These are phyloP conservation scores for Eristalis intricaria DNA, from an alignment of 2,888 invertebrate genomes.

Conservation along the genomic window DNA sequence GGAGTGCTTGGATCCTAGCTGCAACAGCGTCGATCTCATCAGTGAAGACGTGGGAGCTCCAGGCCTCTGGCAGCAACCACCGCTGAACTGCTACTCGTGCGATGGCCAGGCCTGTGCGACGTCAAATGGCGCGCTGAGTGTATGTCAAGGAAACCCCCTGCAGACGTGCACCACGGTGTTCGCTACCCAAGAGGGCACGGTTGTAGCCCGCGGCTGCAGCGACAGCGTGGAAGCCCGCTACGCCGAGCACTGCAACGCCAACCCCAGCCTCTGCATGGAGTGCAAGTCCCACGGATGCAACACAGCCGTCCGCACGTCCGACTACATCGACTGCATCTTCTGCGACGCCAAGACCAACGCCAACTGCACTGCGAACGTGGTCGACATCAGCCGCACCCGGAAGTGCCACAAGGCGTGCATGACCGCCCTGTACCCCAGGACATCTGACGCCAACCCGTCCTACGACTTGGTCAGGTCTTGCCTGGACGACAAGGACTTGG, in stretches of 20 bases:
- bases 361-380: slow-evolving; percentile 74
- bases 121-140: neutral
- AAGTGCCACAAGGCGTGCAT: slow-evolving; percentile 76
- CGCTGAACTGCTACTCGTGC: slow-evolving; percentile 73
- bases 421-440: slow-evolving; percentile 77
- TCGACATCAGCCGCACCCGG: slow-evolving; percentile 66
- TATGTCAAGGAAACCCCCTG: slow-evolving; percentile 61
- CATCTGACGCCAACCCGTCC: slow-evolving; percentile 72
- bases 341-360: slow-evolving; percentile 75
- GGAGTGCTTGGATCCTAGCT: slow-evolving; percentile 50
- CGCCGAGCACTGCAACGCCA: slow-evolving; percentile 62
- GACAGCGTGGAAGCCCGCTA: slow-evolving; percentile 53
- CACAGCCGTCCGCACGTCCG: slow-evolving; percentile 64
- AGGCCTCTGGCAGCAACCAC: slow-evolving; percentile 73
- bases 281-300: slow-evolving; percentile 78
- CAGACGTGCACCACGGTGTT: slow-evolving; percentile 74
- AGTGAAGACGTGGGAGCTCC: slow-evolving; percentile 60
- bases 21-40: slow-evolving; percentile 70
- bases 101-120: slow-evolving; percentile 65
- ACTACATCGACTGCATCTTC: slow-evolving; percentile 75
- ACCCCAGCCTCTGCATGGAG: slow-evolving; percentile 73
- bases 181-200: slow-evolving; percentile 33
- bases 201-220: slow-evolving; percentile 73
- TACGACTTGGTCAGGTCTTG: slow-evolving; percentile 77
- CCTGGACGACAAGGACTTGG: slow-evolving; percentile 77